phyloP scores from a whole-genome alignment of 2,888 invertebrate genomes.

The Plebejus anna region DNA sequence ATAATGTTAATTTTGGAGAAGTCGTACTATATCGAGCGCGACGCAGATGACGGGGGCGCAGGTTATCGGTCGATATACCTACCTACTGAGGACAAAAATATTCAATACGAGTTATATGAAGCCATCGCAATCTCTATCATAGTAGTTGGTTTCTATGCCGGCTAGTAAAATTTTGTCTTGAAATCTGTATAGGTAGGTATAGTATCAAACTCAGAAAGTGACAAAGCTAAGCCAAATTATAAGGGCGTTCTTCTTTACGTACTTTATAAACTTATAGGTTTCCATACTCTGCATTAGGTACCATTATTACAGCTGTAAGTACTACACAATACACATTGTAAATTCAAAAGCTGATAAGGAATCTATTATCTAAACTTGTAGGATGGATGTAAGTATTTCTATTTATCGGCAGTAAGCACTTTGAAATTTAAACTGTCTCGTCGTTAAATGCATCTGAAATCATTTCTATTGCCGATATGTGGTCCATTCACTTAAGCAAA shows the following conservation, averaged over 20 bases:
- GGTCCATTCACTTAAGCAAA: slow-evolving; percentile 25
- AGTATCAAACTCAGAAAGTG: too few species aligned
- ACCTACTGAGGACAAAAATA: slow-evolving; percentile 53
- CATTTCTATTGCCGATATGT: slow-evolving; percentile 7
- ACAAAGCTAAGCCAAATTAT: too few species aligned
- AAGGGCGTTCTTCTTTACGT: too few species aligned
- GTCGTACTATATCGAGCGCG: slow-evolving; percentile 42
- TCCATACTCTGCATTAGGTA: too few species aligned
- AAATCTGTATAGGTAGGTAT: not conserved
- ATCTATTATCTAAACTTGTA: too few species aligned
- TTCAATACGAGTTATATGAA: slow-evolving; percentile 21
- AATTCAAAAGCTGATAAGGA: too few species aligned
- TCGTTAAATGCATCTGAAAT: not conserved
- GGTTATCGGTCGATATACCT: slow-evolving; percentile 58
- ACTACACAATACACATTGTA: too few species aligned
- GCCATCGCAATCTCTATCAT: not conserved
- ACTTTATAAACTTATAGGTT: too few species aligned
- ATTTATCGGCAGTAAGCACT: not conserved
- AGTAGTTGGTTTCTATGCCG: not conserved
- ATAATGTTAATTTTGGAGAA: slow-evolving; percentile 37
- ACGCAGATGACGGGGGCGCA: slow-evolving; percentile 46
- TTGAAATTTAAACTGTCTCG: not conserved
- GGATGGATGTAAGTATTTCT: not conserved
- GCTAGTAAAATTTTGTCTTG: not conserved
- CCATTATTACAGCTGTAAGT: too few species aligned